Percentiles rank a stretch among this genome's conserved stretches.
These are phyloP conservation scores for Trissolcus japonicus DNA, from an alignment of 2,888 invertebrate species.

Conservation along the genomic window DNA sequence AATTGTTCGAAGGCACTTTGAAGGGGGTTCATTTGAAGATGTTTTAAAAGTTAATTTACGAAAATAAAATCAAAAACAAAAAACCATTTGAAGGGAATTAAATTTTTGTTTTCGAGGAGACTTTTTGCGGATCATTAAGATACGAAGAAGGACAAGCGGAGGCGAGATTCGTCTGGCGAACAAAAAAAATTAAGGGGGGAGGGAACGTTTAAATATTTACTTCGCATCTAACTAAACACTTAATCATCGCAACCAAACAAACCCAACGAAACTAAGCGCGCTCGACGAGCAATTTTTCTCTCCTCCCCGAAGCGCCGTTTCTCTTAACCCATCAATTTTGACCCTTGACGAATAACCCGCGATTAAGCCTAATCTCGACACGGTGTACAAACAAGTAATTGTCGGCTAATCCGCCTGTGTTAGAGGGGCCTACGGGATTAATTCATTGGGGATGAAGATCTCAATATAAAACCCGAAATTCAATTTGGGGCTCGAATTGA, in stretches of 20 bases:
- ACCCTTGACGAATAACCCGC: constrained; percentile 47
- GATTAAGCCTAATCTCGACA: constrained; percentile 50
- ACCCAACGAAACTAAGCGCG: constrained; percentile 30
- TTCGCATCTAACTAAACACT: constrained; percentile 32
- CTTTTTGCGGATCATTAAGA: too few relatives aligned
- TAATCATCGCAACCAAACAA: constrained; percentile 42
- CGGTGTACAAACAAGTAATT: constrained; percentile 49
- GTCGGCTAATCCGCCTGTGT: constrained; percentile 38
- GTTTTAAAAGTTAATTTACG: too few relatives aligned
- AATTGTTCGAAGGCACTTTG: too few relatives aligned
- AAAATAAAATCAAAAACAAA: too few relatives aligned
- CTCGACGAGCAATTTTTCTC: constrained; percentile 49
- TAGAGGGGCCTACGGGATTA: constrained; percentile 58
- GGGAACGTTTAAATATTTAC: not conserved
- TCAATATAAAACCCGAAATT: too few relatives aligned
- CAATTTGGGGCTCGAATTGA: too few relatives aligned
- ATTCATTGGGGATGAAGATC: constrained; percentile 70
- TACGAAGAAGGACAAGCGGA: not conserved
- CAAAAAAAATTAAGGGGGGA: not conserved
- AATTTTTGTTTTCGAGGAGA: too few relatives aligned
- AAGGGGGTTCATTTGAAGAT: too few relatives aligned
- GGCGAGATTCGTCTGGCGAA: not conserved
- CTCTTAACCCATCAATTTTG: constrained; percentile 33
- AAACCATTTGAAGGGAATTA: too few relatives aligned
- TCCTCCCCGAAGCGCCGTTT: constrained; percentile 33